Conservation (phyloP, 2,888 invertebrate genomes). For the Rhodophaea formosa region DNA sequence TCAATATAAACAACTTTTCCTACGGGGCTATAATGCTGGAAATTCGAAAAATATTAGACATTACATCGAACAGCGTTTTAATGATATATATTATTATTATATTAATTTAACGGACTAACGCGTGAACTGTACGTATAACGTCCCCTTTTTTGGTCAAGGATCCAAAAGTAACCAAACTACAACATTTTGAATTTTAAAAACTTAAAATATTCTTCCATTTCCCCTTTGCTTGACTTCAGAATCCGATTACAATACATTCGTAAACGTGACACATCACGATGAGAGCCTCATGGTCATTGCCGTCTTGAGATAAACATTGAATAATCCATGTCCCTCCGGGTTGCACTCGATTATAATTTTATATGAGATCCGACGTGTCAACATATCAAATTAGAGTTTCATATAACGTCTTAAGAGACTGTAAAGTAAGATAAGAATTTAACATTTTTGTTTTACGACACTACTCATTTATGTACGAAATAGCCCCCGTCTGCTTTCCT, state of each 20-base stretch:
- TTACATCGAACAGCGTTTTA: too few relatives aligned
- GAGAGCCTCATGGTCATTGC: constrained; percentile 45
- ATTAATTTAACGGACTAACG: too few relatives aligned
- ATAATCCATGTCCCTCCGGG: constrained; percentile 51
- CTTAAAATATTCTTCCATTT: not conserved
- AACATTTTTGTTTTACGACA: too few relatives aligned
- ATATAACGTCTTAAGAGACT: not conserved
- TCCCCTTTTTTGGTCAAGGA: too few relatives aligned
- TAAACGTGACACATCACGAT: constrained; percentile 32
- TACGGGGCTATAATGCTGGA: too few relatives aligned
- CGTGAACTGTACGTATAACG: too few relatives aligned
- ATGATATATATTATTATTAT: too few relatives aligned
- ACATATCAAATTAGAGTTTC: constrained; percentile 25
- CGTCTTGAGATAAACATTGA: constrained; percentile 56
- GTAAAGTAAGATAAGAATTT: not conserved
- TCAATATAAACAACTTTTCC: too few relatives aligned
- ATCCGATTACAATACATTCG: constrained; percentile 14
- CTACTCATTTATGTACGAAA: not conserved
- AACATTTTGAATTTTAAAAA: not conserved
- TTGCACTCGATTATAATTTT: constrained; percentile 59
- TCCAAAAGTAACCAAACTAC: not conserved
- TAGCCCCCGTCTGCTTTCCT: not conserved
- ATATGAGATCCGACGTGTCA: constrained; percentile 54
- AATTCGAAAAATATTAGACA: too few relatives aligned
- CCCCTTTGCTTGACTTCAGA: not conserved